These are phyloP conservation scores for Troilus luridus DNA, from an alignment of 2,888 invertebrate species.

Conservation along the genomic window DNA sequence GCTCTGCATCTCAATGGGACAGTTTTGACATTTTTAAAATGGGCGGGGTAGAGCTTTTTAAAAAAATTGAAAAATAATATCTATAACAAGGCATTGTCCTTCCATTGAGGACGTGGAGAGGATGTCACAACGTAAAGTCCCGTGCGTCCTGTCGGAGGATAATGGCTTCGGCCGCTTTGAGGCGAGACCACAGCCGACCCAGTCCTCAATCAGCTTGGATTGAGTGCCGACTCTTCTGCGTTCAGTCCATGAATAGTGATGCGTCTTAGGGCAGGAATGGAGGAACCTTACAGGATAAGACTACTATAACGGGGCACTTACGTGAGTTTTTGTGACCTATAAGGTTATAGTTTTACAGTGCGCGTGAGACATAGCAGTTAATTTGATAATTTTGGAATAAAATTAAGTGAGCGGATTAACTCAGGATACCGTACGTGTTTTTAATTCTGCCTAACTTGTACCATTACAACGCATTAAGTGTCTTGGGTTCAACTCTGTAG, in stretches of 20 bases:
- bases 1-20: slow-evolving; percentile 12
- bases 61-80: not conserved
- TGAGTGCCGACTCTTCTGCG: not conserved
- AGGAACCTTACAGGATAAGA: not conserved
- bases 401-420: too few relatives aligned
- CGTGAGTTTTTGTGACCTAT: too few relatives aligned
- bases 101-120: not conserved
- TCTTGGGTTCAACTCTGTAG: too few relatives aligned
- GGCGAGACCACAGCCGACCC: not conserved
- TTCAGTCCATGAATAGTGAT: not conserved
- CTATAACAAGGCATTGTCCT: slow-evolving; percentile 35
- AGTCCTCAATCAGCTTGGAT: not conserved
- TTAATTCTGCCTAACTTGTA: too few relatives aligned
- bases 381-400: too few relatives aligned
- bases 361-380: too few relatives aligned
- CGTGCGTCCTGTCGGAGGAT: not conserved
- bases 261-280: not conserved
- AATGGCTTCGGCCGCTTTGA: not conserved
- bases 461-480: too few relatives aligned
- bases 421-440: too few relatives aligned
- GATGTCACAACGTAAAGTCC: slow-evolving; percentile 21
- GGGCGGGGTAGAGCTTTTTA: not conserved
- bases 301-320: too few relatives aligned
- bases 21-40: slow-evolving; percentile 34
- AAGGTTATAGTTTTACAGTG: too few relatives aligned